Base-by-base conservation (phyloP, 2,113 vertebrate species). In the Coptodon bakossiorum region DNA sequence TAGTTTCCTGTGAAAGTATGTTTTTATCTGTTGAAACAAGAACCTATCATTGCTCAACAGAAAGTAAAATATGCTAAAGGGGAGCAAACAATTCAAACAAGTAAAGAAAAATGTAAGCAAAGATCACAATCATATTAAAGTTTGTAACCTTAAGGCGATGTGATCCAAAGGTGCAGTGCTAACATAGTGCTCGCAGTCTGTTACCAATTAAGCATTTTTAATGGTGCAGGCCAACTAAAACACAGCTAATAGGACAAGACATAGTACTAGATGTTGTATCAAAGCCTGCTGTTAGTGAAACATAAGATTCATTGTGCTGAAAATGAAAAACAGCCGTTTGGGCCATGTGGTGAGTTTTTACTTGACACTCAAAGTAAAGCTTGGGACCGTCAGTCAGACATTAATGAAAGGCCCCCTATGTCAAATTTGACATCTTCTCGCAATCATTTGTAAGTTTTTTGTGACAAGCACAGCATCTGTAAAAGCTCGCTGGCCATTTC, bases 161-260 rank as follows among this genome's bases (percentile, higher is more conserved):
- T 29, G 6, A 48, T 48, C 22, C 40, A 29, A 45, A 29, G 14
- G 40, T 31, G 40, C 45, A 78, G 43, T 0, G 0, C 5, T 11
- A 76, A 48, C 40, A 73, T 50, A 76, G 9, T 19, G 24, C 71
- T 50, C 50, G 71, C 71, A 76, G 24, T 50, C 24, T 19, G 3
- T 76, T 48, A 76, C 40, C 34, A 66, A 38, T 66, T 31, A 50
- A 76, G 27, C 22, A 19, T 73, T 73, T 10, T 19, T 76, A 50
- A 29, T 31, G 24, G 14, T 50, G 16, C 24, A 31, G 24, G 24
- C 17, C 24, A 48, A 76, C 24, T 76, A 48, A 76, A 76, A 50
- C 43, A 76, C 16, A 31, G 16, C 27, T 50, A 31, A 29, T 48
- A 76, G 43, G 9, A 31, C 14, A 48, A 7, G 40, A 48, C 14